These are phyloP conservation scores for Ricordea florida DNA, from an alignment of 92 coral and sea anemone genomes.

Conservation along the genomic window DNA sequence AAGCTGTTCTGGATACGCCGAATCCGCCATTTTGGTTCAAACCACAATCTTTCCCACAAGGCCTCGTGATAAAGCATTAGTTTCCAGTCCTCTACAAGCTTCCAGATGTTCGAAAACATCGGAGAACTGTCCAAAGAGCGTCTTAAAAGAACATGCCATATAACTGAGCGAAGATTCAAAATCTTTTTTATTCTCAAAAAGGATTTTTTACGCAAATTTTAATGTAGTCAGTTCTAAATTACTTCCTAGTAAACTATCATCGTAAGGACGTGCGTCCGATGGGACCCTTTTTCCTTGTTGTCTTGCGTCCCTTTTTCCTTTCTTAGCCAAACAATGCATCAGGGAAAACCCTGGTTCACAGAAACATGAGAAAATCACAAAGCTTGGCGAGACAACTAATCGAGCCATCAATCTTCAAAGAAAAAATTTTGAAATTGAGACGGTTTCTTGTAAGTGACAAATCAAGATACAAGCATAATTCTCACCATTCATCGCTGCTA, in stretches of 20 bases:
- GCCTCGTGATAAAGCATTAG: not conserved
- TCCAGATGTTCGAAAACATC: too few species aligned
- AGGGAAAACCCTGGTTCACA: constrained; percentile 23
- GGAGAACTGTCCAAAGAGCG: not conserved
- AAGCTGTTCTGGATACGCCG: not conserved
- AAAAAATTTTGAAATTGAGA: too few species aligned
- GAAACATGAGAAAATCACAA: too few species aligned
- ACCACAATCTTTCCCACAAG: not conserved
- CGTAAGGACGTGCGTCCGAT: constrained; percentile 12
- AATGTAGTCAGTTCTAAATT: not conserved
- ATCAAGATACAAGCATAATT: too few species aligned
- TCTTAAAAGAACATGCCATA: not conserved
- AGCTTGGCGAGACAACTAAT: too few species aligned
- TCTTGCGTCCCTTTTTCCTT: constrained; percentile 2
- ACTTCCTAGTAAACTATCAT: not conserved
- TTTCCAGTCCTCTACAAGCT: constrained; percentile 2
- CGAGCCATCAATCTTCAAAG: too few species aligned
- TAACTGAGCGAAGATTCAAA: not conserved
- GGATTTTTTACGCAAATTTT: not conserved
- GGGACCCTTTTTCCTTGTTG: constrained; percentile 1
- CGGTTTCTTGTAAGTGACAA: too few species aligned
- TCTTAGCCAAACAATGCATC: constrained; percentile 2
- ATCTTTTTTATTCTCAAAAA: constrained; percentile 15
- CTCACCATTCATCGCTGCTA: not conserved
- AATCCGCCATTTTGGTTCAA: constrained; percentile 2